These are phyloP conservation scores for Malurus elegans DNA, from an alignment of 2,113 vertebrate genomes.

Conservation along the genomic window DNA sequence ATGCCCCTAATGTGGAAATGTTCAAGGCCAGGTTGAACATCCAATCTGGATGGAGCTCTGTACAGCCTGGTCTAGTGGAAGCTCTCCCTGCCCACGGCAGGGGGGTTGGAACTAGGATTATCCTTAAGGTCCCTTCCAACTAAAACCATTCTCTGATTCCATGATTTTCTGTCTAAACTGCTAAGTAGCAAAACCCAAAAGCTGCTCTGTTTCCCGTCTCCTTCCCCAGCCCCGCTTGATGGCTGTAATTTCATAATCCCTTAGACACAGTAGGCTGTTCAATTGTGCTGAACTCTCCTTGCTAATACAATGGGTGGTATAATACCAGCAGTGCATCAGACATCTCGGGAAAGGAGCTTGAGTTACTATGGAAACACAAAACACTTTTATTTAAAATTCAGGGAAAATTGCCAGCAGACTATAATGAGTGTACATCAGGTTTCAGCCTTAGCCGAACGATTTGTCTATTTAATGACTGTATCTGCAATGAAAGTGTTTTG, in stretches of 20 bases:
- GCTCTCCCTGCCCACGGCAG: neutral
- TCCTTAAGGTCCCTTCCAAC: neutral
- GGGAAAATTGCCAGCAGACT: neutral
- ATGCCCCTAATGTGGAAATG: neutral
- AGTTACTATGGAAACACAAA: constrained; percentile 27
- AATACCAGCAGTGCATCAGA: neutral
- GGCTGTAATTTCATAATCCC: neutral
- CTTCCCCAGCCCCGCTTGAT: neutral
- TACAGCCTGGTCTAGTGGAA: neutral
- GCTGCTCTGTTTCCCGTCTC: neutral
- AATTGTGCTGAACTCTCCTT: neutral
- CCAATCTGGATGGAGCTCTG: neutral
- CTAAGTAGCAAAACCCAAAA: neutral
- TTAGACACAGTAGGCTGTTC: neutral
- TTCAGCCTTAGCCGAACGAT: neutral
- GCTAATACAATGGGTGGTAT: neutral
- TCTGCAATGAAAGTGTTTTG: neutral
- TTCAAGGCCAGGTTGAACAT: neutral
- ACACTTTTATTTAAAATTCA: constrained; percentile 3
- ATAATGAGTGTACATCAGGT: neutral
- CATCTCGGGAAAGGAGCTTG: neutral
- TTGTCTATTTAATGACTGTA: neutral
- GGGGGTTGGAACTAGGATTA: neutral
- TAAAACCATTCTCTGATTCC: neutral
- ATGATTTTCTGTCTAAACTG: neutral